Base-by-base conservation (phyloP, 2,888 invertebrate genomes). In the Cyrtodaria siliqua region DNA sequence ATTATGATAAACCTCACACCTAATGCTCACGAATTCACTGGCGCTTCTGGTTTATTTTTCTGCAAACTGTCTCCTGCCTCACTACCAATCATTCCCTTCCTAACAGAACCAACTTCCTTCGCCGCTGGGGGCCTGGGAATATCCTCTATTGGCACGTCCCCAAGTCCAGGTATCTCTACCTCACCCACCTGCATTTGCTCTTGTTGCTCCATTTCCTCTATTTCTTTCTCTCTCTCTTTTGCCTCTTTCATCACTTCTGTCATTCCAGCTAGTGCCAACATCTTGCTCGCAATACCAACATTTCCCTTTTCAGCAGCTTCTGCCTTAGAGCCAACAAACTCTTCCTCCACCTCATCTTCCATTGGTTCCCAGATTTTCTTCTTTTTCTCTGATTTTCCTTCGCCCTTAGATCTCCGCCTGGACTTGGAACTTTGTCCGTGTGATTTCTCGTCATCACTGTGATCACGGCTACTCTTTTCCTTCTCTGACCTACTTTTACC, bases 341-440 rank as follows among this genome's bases (percentile, higher is more conserved):
- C 84, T n/a, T 84, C 83, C 23, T 84, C 83, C 16, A 74, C 77
- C 44, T 79, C 80, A 68, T 83, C 82, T 53, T 79, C 82, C 82
- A 82, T 79, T 60, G 78, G 79, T 68, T 75, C 82, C 82, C 79
- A 79, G 8, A 76, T 78, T 49, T 79, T 82, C 29, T 76, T 73
- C 12, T 60, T 66, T 56, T 66, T 82, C 56, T 78, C n/a, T n/a
- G n/a, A n/a, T n/a, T n/a, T 82, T 27, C 76, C 66, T n/a, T 79
- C 78, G 20, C 77, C 75, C 42, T 68, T 73, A 26, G 73, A 74
- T 29, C 68, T 61, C 27, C 78, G 26, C 38, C 69, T 79, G 2
- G 60, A 55, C 55, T 73, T 76, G 0, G 56, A 63, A 40, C 60
- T 44, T 33, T 75, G 73, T 56, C 62, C 59, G 24, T 67, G 55